Evolutionary conservation across 1,140 invertebrate species (phyloP).

Genomic region (Heliconius eleuchia): DNA sequence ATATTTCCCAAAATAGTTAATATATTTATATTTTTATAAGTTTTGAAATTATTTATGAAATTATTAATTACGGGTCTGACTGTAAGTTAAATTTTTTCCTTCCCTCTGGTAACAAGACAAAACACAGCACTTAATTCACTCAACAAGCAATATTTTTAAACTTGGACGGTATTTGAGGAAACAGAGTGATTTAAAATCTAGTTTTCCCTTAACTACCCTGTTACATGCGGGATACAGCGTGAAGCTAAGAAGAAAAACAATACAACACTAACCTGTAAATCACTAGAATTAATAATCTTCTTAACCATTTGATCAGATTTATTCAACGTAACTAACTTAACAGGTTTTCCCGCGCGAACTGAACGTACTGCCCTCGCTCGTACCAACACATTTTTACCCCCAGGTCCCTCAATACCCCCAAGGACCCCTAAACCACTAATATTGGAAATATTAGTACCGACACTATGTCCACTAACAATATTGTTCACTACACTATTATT

Average conservation of each 20-base stretch:
- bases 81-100: no score
- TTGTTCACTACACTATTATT: background rate
- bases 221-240: no score
- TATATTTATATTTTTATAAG: no score
- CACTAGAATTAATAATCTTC: conserved; percentile 27
- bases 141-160: no score
- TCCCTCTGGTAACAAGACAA: no score
- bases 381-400: background rate
- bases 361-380: background rate
- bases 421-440: background rate
- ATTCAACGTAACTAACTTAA: conserved; percentile 32
- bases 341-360: conserved; percentile 8
- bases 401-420: background rate
- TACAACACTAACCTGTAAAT: conserved; percentile 17
- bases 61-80: no score
- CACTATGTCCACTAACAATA: conserved; percentile 4
- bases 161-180: no score
- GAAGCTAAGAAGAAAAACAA: background rate
- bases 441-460: background rate
- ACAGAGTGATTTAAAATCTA: no score
- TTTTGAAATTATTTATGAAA: no score
- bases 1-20: no score
- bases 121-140: no score
- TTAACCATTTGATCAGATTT: conserved; percentile 27
- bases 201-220: no score